Evolutionary conservation across 1,140 invertebrate genomes (phyloP).

Genomic region (Rhyacophila brunnea): DNA sequence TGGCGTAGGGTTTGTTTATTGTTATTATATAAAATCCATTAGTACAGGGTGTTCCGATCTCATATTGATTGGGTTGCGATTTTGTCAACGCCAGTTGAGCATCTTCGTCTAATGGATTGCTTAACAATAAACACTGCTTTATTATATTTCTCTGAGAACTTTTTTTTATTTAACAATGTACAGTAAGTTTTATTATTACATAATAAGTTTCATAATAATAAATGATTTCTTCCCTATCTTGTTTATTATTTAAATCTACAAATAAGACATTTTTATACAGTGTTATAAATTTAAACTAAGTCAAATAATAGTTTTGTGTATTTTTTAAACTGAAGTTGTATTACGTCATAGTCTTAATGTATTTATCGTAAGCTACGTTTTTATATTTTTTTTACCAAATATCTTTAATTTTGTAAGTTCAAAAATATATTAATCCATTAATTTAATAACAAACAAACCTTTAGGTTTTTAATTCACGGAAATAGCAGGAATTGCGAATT

Average conservation of each 20-base stretch:
- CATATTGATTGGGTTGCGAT: background rate
- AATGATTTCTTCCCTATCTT: background rate
- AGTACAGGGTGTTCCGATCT: background rate
- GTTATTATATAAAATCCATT: too few species aligned
- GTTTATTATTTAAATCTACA: conserved; percentile 7
- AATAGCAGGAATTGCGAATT: too few species aligned
- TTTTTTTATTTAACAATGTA: too few species aligned
- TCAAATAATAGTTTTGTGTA: conserved; percentile 13
- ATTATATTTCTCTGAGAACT: background rate
- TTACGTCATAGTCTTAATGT: conserved; percentile 13
- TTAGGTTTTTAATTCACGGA: too few species aligned
- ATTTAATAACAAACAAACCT: too few species aligned
- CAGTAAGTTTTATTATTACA: too few species aligned
- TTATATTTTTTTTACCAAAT: conserved; percentile 11
- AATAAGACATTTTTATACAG: conserved; percentile 18
- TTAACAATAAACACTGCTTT: background rate
- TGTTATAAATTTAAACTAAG: conserved; percentile 24
- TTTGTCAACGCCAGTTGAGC: background rate
- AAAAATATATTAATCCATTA: too few species aligned
- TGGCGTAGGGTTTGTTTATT: too few species aligned
- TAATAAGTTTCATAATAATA: too few species aligned
- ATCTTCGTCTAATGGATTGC: background rate
- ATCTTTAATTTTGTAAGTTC: conserved; percentile 2
- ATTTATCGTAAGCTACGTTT: conserved; percentile 1
- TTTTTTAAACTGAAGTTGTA: conserved; percentile 7